Evolutionary conservation across 1,140 invertebrate genomes (phyloP), one percentile per base, ranked within the genome.

Genomic region (Liolophura sinensis): DNA sequence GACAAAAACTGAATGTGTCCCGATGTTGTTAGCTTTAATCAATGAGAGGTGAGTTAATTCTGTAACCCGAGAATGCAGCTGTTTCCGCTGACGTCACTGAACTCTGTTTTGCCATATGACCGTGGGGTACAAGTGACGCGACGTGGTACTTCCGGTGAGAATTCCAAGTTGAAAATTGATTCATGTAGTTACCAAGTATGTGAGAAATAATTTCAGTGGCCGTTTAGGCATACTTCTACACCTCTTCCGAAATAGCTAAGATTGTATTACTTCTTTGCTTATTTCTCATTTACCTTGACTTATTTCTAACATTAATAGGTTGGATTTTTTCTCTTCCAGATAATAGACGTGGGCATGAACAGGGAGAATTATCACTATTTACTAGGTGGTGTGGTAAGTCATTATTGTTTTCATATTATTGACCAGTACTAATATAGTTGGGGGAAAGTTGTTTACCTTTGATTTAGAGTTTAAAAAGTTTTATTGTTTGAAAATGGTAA

Each of bases 301-400:
- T 50, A n/a, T 14, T 50, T 14, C n/a, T 50, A n/a, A 14, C n/a
- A 50, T 50, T 50, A 14, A 50, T 50, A 24, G n/a, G 49, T 51
- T 15, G 20, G 16, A 52, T 60, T 65, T 60, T 56, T 69, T 22
- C 31, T 67, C 9, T 71, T 75, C 25, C 70, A 80, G 78, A 77
- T 80, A 49, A 74, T 78, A 15, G 74, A 78, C 63, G 77, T 80
- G 50, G 78, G 78, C 15, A 80, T 80, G 78, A 80, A 80, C 62
- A 72, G 76, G 73, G 74, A 80, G 51, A 70, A 71, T 18, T 80
- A 81, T 47, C 79, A 81, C 60, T 81, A 81, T 56, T 61, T 81
- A 18, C 51, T 81, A 18, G 73, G 74, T 54, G 74, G 74, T 14
- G 60, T 79, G 61, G 79, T 81, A 65, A 75, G 77, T 73, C 15